Conservation (phyloP, 2,113 vertebrate species). For the Ameiurus melas region DNA sequence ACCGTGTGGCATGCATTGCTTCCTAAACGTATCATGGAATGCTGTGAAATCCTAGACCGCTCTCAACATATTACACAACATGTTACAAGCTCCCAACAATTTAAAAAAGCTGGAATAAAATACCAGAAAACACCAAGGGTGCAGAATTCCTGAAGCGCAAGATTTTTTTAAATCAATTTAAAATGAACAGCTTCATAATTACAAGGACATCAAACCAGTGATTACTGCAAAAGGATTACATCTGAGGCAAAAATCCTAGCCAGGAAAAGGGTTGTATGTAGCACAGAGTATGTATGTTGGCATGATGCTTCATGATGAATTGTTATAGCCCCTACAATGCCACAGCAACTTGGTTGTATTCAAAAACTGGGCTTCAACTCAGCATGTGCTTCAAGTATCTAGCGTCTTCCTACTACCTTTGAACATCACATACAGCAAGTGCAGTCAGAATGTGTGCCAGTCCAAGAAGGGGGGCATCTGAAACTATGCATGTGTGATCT, state of each 20-base stretch:
- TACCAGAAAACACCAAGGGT: not conserved
- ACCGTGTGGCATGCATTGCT: not conserved
- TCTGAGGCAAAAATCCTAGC: not conserved
- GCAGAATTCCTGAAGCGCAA: not conserved
- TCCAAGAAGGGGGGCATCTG: slow-evolving; percentile 19
- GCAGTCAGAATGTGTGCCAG: slow-evolving; percentile 61
- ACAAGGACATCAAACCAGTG: not conserved
- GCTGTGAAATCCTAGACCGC: slow-evolving; percentile 4
- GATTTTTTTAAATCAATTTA: not conserved
- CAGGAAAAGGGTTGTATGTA: not conserved
- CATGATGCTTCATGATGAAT: slow-evolving; percentile 62
- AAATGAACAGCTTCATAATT: not conserved
- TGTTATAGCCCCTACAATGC: slow-evolving; percentile 64
- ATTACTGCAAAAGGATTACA: not conserved
- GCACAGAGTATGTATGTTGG: not conserved
- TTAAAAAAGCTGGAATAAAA: not conserved
- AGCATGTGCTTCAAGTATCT: slow-evolving; percentile 71
- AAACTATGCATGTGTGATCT: slow-evolving; percentile 6
- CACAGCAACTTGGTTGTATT: slow-evolving; percentile 66
- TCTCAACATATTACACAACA: not conserved
- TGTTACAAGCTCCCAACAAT: not conserved
- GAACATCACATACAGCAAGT: slow-evolving; percentile 63
- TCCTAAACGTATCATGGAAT: not conserved
- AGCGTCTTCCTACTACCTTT: slow-evolving; percentile 72
- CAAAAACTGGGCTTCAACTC: slow-evolving; percentile 60